Evolutionary conservation across 2,797 vertebrate species (phyloP).

Genomic region (Micromesistius poutassou): DNA sequence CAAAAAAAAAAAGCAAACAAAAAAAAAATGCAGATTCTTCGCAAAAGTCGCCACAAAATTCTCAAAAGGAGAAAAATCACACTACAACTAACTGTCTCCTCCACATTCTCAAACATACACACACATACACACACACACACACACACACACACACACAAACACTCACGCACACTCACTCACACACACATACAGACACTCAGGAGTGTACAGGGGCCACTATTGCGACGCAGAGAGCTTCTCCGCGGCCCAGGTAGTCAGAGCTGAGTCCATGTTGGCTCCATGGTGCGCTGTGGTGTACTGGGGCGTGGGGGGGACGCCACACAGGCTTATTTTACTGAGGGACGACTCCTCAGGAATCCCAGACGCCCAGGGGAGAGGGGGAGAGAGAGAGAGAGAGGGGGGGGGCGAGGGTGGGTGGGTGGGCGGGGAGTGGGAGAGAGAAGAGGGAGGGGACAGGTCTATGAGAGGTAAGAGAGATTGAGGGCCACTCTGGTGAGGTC

Average conservation of each 20-base stretch:
- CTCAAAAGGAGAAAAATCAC: constrained; percentile 9
- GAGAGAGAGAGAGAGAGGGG: too few species aligned
- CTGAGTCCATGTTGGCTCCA: constrained; percentile 61
- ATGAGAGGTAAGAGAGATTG: constrained; percentile 16
- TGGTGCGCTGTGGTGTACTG: constrained; percentile 71
- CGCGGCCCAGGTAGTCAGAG: constrained; percentile 63
- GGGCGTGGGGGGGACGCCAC: constrained; percentile 32
- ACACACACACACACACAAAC: too few species aligned
- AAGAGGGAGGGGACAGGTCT: constrained; percentile 1
- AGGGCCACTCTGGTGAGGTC: background rate
- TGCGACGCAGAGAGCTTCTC: constrained; percentile 60
- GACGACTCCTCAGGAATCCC: constrained; percentile 88
- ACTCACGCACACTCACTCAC: constrained; percentile 27
- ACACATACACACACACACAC: constrained; percentile 27
- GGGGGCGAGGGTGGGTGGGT: too few species aligned
- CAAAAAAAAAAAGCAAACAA: constrained; percentile 5
- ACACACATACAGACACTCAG: constrained; percentile 31
- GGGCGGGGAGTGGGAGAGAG: constrained; percentile 8
- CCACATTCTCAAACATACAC: background rate
- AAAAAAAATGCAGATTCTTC: constrained; percentile 26
- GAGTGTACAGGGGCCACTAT: constrained; percentile 41
- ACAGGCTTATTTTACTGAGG: constrained; percentile 71
- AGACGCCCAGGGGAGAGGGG: constrained; percentile 68
- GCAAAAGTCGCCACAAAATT: constrained; percentile 25
- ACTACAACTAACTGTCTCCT: background rate